Base-by-base conservation (phyloP, 2,888 invertebrate species). In the Bruchidius siliquastri region DNA sequence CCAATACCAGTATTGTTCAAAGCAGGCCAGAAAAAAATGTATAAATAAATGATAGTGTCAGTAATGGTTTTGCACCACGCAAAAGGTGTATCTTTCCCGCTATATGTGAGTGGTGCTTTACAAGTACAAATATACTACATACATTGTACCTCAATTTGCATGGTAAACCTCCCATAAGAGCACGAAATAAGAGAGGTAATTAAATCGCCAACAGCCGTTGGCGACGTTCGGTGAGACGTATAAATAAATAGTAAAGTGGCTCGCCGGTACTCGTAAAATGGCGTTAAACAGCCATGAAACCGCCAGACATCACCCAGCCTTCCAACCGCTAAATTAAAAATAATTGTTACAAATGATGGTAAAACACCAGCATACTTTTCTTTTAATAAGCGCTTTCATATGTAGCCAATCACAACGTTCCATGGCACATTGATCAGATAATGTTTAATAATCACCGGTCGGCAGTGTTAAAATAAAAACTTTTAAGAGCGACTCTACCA, bases 311-410 rank as follows among this genome's bases (percentile, higher is more conserved):
- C 49, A 49, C 6, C 49, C 49, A 13, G 49, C 49, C 74, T 74
- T 73, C 72, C 73, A 71, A 76, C 76, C 76, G 75, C 82, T 84
- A 85, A 85, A 83, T 83, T 83, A 83, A 82, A 84, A 84, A 85
- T 85, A 85, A 85, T 85, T 85, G 82, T 84, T 84, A 84, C 83
- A 84, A 84, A 85, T 85, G 84, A 82, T 81, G 79, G 81, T 81
- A 80, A 77, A 79, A 80, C 82, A 80, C 79, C 80, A 80, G 80
- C 79, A 21, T 77, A 78, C 78, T 77, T 79, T 78, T 80, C 80
- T 82, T 82, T 82, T 85, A 85, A 85, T 84, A 83, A 83, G 83
- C 81, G 83, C 84, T 84, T 84, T 84, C 81, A 68, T 72, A 49
- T 49, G 49, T 13, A 49, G 49, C 49, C 49, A 13, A 49, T 49